These are phyloP conservation scores for Belonocnema kinseyi DNA, from an alignment of 1,140 invertebrate genomes.

Conservation along the genomic window DNA sequence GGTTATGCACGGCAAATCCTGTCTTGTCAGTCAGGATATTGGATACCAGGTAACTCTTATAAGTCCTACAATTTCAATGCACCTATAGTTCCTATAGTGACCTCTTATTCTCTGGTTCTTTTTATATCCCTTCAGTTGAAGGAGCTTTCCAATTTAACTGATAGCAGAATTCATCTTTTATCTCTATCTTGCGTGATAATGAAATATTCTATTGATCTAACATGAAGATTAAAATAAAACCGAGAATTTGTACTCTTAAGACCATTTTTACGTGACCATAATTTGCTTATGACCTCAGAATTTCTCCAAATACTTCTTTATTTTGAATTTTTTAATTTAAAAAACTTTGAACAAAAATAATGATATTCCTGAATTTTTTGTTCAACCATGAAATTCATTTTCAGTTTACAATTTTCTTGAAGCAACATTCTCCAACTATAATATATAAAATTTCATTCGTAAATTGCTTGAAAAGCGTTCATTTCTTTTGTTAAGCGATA, in stretches of 20 bases:
- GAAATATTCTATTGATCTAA: too few species aligned
- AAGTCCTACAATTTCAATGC: conserved; percentile 13
- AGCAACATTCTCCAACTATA: not conserved
- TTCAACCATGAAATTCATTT: too few species aligned
- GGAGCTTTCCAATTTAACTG: not conserved
- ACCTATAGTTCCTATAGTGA: not conserved
- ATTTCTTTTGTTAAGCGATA: not conserved
- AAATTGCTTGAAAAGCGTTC: not conserved
- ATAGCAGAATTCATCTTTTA: too few species aligned
- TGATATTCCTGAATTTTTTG: too few species aligned
- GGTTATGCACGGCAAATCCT: conserved; percentile 78
- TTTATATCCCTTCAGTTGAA: not conserved
- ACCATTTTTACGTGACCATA: too few species aligned
- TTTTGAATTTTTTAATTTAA: too few species aligned
- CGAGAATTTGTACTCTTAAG: too few species aligned
- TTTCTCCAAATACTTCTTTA: too few species aligned
- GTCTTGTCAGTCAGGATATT: conserved; percentile 92
- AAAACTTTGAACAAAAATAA: too few species aligned
- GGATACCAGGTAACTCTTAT: conserved; percentile 82
- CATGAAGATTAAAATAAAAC: too few species aligned
- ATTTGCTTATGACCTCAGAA: too few species aligned
- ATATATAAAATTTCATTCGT: not conserved
- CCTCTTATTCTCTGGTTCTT: not conserved
- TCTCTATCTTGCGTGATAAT: too few species aligned
- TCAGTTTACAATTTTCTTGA: not conserved